Evolutionary conservation across 2,113 vertebrate genomes (phyloP).

Genomic region (Poeciliopsis occidentalis): DNA sequence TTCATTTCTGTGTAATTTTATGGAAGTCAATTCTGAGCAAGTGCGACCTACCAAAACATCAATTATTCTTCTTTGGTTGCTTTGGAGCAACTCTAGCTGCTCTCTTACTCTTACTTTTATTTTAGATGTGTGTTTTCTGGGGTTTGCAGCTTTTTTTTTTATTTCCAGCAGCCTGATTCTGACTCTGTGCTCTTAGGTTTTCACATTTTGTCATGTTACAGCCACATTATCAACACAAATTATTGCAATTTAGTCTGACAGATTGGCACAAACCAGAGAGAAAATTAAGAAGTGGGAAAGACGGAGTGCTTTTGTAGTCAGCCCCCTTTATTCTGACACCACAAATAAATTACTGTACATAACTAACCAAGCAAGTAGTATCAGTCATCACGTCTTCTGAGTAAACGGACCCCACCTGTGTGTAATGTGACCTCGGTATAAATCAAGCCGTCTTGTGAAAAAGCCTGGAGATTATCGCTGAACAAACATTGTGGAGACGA

Average conservation of each 20-base stretch:
- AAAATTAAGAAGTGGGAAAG: neutral
- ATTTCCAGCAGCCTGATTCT: neutral
- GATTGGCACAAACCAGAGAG: too few relatives aligned
- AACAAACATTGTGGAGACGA: neutral
- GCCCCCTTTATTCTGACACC: neutral
- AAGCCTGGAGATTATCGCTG: neutral
- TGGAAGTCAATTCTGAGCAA: too few relatives aligned
- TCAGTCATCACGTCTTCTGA: too few relatives aligned
- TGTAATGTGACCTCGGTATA: too few relatives aligned
- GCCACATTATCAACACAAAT: neutral
- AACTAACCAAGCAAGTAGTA: too few relatives aligned
- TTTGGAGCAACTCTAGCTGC: neutral
- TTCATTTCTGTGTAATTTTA: too few relatives aligned
- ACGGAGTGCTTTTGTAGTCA: neutral
- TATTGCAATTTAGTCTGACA: neutral
- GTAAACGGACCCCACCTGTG: too few relatives aligned
- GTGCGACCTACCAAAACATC: too few relatives aligned
- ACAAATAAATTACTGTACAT: too few relatives aligned
- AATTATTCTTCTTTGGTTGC: too few relatives aligned
- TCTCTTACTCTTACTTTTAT: neutral
- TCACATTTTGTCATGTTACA: neutral
- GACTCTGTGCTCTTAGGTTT: neutral
- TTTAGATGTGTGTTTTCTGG: neutral
- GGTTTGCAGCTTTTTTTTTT: neutral
- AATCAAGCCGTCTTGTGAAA: too few relatives aligned